Conservation (phyloP, 2,888 invertebrate genomes). For the Ormyrus nitidulus region DNA sequence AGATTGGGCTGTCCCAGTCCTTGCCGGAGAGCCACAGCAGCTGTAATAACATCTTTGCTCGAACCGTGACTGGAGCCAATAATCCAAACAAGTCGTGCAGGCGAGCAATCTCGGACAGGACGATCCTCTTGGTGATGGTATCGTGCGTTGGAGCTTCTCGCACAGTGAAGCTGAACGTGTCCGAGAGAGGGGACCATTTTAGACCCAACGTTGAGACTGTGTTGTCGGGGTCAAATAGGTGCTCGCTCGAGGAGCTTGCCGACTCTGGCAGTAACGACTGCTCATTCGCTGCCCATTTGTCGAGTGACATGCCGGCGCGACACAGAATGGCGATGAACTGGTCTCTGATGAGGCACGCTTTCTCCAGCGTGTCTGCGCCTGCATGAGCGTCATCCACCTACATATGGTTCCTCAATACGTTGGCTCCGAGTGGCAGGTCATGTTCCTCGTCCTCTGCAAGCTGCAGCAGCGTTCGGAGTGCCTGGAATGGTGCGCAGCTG, state of each 20-base stretch:
- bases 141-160: background rate
- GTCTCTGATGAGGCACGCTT: background rate
- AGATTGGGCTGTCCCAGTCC: background rate
- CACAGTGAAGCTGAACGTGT: background rate
- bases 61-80: background rate
- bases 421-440: background rate
- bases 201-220: conserved; percentile 3
- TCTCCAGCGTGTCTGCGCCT: conserved; percentile 1
- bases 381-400: conserved; percentile 6
- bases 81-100: background rate
- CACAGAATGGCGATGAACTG: background rate
- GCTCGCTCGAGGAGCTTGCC: background rate
- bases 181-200: background rate
- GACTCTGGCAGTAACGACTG: conserved; percentile 1
- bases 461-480: background rate
- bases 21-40: background rate
- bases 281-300: conserved; percentile 19
- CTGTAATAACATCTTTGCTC: conserved; percentile 5
- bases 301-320: conserved; percentile 15
- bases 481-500: conserved; percentile 1
- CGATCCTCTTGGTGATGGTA: background rate
- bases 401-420: background rate
- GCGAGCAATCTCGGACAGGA: background rate
- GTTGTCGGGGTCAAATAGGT: background rate
- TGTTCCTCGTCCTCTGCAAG: conserved; percentile 13